Conservation (phyloP, 1,140 invertebrate genomes). For the Papilio polyxenes region DNA sequence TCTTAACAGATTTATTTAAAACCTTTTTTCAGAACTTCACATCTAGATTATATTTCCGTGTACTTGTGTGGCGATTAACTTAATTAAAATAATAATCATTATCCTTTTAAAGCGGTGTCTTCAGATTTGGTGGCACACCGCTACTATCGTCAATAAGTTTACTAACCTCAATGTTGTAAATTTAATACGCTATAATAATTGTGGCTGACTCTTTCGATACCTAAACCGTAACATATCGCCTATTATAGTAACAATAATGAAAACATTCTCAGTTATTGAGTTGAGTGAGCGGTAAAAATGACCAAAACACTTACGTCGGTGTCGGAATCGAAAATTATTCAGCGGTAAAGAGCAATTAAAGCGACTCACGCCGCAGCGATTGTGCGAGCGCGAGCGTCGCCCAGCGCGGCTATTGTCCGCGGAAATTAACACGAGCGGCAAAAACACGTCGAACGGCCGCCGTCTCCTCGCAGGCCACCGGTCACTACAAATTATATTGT, state of each 20-base stretch:
- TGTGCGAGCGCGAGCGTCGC: conserved; percentile 58
- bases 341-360: conserved; percentile 68
- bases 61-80: too few relatives aligned
- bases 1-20: background rate
- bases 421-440: conserved; percentile 64
- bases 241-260: conserved; percentile 27
- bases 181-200: background rate
- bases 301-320: conserved; percentile 39
- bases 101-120: background rate
- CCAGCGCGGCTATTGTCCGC: conserved; percentile 61
- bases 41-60: too few relatives aligned
- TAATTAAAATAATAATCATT: too few relatives aligned
- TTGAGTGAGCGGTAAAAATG: conserved; percentile 39
- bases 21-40: too few relatives aligned
- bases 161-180: background rate
- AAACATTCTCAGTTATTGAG: conserved; percentile 30
- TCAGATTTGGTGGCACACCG: background rate
- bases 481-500: conserved; percentile 25
- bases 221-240: conserved; percentile 19
- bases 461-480: conserved; percentile 23
- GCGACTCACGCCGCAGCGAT: conserved; percentile 58
- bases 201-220: background rate
- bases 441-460: conserved; percentile 49
- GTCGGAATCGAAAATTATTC: conserved; percentile 59
- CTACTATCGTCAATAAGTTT: background rate